Evolutionary conservation across 1,140 invertebrate species (phyloP).

Genomic region (Stratiolaelaps scimitus): DNA sequence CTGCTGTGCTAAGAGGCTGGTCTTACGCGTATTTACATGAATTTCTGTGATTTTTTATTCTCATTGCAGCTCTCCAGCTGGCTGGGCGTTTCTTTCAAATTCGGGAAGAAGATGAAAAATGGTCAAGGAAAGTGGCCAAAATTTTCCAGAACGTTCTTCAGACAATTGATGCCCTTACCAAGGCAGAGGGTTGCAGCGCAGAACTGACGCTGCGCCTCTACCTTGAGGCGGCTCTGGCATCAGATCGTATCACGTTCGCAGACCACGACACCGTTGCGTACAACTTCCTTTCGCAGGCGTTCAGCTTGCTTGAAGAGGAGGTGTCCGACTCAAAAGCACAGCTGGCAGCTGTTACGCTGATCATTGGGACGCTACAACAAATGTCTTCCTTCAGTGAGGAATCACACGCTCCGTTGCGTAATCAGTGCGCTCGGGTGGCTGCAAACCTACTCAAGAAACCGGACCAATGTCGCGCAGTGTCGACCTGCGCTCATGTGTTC

Average conservation of each 20-base stretch:
- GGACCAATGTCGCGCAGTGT: slow-evolving; percentile 84
- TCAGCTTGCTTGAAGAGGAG: slow-evolving; percentile 96
- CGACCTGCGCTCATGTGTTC: slow-evolving; percentile 82
- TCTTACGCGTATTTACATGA: too few species aligned
- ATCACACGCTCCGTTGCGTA: slow-evolving; percentile 88
- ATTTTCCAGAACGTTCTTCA: slow-evolving; percentile 67
- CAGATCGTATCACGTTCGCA: slow-evolving; percentile 79
- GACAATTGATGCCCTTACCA: slow-evolving; percentile 80
- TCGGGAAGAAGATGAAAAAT: slow-evolving; percentile 67
- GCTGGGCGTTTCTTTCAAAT: slow-evolving; percentile 28
- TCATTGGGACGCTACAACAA: slow-evolving; percentile 88
- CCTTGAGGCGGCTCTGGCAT: slow-evolving; percentile 82
- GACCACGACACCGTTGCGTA: slow-evolving; percentile 93
- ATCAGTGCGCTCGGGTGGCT: slow-evolving; percentile 81
- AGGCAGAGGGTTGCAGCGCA: slow-evolving; percentile 66
- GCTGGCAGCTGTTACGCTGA: slow-evolving; percentile 81
- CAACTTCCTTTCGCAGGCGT: slow-evolving; percentile 94
- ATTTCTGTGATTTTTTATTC: too few species aligned
- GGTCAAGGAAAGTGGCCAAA: slow-evolving; percentile 95
- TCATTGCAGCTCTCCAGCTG: slow-evolving; percentile 7
- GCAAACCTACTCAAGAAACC: slow-evolving; percentile 93
- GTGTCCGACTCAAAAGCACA: slow-evolving; percentile 96
- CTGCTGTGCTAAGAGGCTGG: too few species aligned
- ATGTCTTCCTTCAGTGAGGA: slow-evolving; percentile 87
- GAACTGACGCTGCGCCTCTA: slow-evolving; percentile 85